Base-by-base conservation (phyloP, 2,113 vertebrate species). In the Malaclemys terrapin region DNA sequence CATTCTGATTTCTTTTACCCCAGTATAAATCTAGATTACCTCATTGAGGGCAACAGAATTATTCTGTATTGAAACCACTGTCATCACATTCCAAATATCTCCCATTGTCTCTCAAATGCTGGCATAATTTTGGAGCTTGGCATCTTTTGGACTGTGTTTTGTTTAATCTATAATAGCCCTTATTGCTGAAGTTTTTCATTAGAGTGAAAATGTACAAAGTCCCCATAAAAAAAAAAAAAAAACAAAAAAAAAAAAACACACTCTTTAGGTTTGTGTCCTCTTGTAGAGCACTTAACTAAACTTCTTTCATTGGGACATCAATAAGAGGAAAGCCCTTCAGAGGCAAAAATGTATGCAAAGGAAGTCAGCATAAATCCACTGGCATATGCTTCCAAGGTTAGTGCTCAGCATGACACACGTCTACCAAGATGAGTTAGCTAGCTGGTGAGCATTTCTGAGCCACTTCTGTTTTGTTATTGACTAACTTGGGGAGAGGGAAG, bases 91-190 rank as follows among this genome's bases (percentile, higher is more conserved):
- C 49, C 6, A 3, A 87, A 89, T n/a, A 6, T 45, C 49, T 1
- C 2, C 42, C 24, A 81, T 0, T 0, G 2, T 35, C 20, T 42
- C 42, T 11, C 72, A 20, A 54, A 38, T 31, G 4, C 38, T 79
- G 79, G 53, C 56, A 90, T 50, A 75, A 69, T 93, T 38, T 62
- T 62, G 59, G 59, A 62, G 25, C 49, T 13, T 57, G 13, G 42
- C 53, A 87, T 16, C 24, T n/a, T 78, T 75, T 78, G 22, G 42
- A 75, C 59, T 22, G 10, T 62, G 27, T 27, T 62, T 62, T 56
- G 25, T 10, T 54, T 86, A 54, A 24, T 35, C 20, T 87, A 4
- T 22, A 76, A 17, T 52, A 24, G 59, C 19, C 81, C n/a, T 82
- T 57, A 57, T 56, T 27, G 38, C 24, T 42, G 53, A 38, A 82